Conservation (phyloP, 2,113 vertebrate species). For the Macrotus californicus region DNA sequence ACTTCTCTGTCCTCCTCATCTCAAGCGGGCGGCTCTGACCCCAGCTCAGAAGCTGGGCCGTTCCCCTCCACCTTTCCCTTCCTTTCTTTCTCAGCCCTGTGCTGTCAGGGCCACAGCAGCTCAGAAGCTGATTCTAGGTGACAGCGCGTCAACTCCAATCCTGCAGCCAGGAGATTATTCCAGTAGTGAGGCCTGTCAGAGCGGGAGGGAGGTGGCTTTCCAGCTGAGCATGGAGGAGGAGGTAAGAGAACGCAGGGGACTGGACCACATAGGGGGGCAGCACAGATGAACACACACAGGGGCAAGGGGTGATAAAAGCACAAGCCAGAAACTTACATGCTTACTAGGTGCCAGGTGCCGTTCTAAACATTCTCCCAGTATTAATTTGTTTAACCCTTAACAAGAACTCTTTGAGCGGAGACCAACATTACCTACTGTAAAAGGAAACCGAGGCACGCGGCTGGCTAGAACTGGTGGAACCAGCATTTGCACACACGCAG, state of each 20-base stretch:
- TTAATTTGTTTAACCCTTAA: neutral
- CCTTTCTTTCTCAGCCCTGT: neutral
- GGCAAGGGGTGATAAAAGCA: neutral
- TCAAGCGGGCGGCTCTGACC: neutral
- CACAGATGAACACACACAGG: neutral
- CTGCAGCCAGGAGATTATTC: slow-evolving; percentile 22
- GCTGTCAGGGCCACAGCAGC: slow-evolving; percentile 12
- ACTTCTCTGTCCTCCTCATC: neutral
- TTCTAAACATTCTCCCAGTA: neutral
- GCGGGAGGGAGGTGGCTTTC: neutral
- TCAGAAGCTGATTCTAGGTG: slow-evolving; percentile 47
- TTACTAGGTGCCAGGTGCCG: neutral
- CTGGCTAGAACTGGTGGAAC: neutral
- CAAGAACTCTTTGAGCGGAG: neutral
- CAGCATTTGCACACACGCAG: neutral
- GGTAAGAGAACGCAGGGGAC: neutral
- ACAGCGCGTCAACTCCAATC: slow-evolving; percentile 63
- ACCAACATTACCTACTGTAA: neutral
- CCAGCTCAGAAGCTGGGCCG: neutral
- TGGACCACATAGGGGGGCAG: neutral
- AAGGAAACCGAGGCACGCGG: neutral
- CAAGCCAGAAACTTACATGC: neutral
- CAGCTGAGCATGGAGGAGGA: neutral
- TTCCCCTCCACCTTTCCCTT: neutral
- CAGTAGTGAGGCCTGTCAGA: slow-evolving; percentile 42